Evolutionary conservation across 2,888 invertebrate species (phyloP).

Genomic region (Protophormia terraenovae): DNA sequence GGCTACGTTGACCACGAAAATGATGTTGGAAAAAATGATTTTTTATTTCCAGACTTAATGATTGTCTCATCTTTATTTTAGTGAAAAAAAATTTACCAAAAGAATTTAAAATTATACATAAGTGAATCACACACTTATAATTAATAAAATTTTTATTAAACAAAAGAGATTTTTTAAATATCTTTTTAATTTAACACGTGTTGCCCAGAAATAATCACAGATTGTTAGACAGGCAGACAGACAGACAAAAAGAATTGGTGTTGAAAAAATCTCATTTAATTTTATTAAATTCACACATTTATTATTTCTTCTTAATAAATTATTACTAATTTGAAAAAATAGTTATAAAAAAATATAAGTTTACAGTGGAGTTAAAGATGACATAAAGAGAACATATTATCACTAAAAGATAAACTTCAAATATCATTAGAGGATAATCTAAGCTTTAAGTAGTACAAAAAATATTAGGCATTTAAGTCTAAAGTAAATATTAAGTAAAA

Average conservation of each 20-base stretch:
- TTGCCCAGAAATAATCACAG: background rate
- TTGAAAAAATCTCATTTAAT: background rate
- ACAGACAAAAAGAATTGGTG: background rate
- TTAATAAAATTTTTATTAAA: conserved; percentile 5
- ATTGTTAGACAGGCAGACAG: background rate
- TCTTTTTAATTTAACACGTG: conserved; percentile 26
- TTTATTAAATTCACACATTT: background rate
- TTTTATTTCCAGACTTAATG: conserved; percentile 6
- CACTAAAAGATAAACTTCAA: no score
- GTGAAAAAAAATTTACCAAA: background rate
- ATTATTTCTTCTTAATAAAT: background rate
- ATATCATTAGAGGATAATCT: no score
- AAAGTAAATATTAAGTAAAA: no score
- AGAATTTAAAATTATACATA: conserved; percentile 19
- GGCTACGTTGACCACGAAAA: conserved; percentile 10
- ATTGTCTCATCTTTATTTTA: conserved; percentile 47
- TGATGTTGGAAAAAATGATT: background rate
- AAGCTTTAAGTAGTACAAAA: no score
- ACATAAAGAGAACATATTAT: background rate
- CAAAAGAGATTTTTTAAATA: background rate
- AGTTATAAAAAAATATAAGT: background rate
- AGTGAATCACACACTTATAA: conserved; percentile 45
- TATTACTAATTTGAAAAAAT: background rate
- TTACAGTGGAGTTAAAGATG: background rate
- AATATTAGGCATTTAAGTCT: no score